phyloP scores from a whole-genome alignment of 2,888 invertebrate species.

The Zeuzera pyrina region DNA sequence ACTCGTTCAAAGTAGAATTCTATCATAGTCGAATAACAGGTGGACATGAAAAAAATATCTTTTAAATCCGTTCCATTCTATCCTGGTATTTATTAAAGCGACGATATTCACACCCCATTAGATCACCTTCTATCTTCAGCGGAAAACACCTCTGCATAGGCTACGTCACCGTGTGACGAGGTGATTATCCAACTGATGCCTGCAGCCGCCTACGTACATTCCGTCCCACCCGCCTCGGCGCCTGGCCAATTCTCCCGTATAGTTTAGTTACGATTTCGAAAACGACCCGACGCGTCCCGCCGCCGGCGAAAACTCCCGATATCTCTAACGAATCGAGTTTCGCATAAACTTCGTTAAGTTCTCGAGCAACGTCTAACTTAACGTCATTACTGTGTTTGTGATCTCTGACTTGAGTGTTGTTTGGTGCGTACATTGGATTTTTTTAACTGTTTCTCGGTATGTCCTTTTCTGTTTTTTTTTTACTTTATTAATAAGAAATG shows the following conservation, averaged over 20 bases:
- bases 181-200: conserved; percentile 50
- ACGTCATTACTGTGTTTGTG: conserved; percentile 41
- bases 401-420: conserved; percentile 34
- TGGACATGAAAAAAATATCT: too few species aligned
- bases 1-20: too few species aligned
- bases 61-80: too few species aligned
- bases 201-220: conserved; percentile 62
- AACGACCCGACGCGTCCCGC: conserved; percentile 73
- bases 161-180: conserved; percentile 55
- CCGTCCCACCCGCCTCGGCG: conserved; percentile 62
- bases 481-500: too few species aligned
- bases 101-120: conserved; percentile 24
- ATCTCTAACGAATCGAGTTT: conserved; percentile 52
- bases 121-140: conserved; percentile 58
- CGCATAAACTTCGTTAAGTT: conserved; percentile 50
- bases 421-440: conserved; percentile 40
- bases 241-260: conserved; percentile 63
- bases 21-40: too few species aligned
- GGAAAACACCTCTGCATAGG: conserved; percentile 70
- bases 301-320: conserved; percentile 65
- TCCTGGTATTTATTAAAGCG: too few species aligned
- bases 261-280: conserved; percentile 74
- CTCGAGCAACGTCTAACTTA: conserved; percentile 34
- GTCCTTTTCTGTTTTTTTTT: too few species aligned
- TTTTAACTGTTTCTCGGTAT: conserved; percentile 13